Conservation (phyloP, 64 coral and sea anemone species). For the Montipora efflorescens region DNA sequence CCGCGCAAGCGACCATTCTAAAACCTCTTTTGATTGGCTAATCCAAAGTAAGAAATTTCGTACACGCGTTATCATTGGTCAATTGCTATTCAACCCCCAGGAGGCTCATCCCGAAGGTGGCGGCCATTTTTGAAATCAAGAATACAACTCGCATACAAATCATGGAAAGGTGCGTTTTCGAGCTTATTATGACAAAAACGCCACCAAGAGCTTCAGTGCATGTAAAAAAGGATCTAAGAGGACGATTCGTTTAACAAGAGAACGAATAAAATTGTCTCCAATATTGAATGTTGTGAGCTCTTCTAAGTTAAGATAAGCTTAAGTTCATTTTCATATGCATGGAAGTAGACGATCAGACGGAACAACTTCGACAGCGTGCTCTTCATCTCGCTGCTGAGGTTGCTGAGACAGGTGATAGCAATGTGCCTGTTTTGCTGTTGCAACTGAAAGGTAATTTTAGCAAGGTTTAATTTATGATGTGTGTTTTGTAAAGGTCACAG, state of each 20-base stretch:
- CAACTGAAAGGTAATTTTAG: slow-evolving; percentile 78
- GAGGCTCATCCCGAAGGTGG: background rate
- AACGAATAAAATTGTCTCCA: background rate
- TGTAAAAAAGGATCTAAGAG: background rate
- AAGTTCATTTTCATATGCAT: background rate
- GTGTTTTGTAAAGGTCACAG: no score
- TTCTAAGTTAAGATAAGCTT: no score
- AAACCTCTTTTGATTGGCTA: slow-evolving; percentile 30
- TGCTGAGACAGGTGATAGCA: slow-evolving; percentile 91
- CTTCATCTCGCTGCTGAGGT: slow-evolving; percentile 97
- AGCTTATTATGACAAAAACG: background rate
- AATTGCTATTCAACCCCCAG: background rate
- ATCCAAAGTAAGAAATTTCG: background rate
- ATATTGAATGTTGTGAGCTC: background rate
- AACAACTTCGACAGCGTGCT: slow-evolving; percentile 74
- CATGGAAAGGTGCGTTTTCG: no score
- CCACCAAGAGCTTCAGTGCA: background rate
- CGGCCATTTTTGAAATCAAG: slow-evolving; percentile 38
- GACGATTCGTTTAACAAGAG: background rate
- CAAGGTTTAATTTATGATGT: background rate
- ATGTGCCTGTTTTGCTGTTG: slow-evolving; percentile 88
- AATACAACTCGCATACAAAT: background rate
- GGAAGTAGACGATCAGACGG: slow-evolving; percentile 55
- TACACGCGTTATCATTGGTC: slow-evolving; percentile 18
- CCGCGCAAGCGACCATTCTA: slow-evolving; percentile 8